phyloP scores from a whole-genome alignment of 1,140 invertebrate species.

The Bacillus rossius region DNA sequence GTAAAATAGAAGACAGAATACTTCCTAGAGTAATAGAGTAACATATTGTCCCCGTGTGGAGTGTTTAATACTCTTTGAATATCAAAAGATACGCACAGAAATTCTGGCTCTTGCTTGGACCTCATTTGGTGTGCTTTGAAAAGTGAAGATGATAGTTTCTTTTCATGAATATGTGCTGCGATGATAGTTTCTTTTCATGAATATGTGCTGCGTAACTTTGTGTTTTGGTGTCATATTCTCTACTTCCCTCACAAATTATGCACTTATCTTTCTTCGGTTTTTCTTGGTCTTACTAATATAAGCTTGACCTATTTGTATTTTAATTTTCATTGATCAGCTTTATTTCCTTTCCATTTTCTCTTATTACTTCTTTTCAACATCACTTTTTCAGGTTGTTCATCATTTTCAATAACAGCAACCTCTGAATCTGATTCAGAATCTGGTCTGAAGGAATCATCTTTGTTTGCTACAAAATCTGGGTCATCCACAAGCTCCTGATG shows the following conservation, averaged over 20 bases:
- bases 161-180: constrained; percentile 17
- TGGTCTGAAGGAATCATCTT: no score
- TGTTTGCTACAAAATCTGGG: no score
- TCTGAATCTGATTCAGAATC: no score
- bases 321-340: no score
- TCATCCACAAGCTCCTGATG: no score
- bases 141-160: constrained; percentile 17
- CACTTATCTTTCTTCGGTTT: constrained; percentile 29
- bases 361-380: no score
- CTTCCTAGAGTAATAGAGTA: constrained; percentile 17
- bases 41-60: constrained; percentile 25
- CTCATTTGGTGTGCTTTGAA: constrained; percentile 20
- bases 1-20: constrained; percentile 5
- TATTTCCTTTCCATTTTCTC: no score
- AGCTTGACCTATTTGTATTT: no score
- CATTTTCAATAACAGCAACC: no score
- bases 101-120: constrained; percentile 12
- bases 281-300: no score
- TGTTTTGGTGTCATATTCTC: constrained; percentile 16
- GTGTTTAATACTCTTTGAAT: constrained; percentile 31
- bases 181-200: constrained; percentile 18
- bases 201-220: constrained; percentile 14
- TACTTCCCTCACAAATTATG: constrained; percentile 19
- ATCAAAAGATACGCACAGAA: constrained; percentile 25
- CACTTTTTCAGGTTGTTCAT: no score